phyloP scores from a whole-genome alignment of 1,140 invertebrate genomes.

The Papilio glaucus region DNA sequence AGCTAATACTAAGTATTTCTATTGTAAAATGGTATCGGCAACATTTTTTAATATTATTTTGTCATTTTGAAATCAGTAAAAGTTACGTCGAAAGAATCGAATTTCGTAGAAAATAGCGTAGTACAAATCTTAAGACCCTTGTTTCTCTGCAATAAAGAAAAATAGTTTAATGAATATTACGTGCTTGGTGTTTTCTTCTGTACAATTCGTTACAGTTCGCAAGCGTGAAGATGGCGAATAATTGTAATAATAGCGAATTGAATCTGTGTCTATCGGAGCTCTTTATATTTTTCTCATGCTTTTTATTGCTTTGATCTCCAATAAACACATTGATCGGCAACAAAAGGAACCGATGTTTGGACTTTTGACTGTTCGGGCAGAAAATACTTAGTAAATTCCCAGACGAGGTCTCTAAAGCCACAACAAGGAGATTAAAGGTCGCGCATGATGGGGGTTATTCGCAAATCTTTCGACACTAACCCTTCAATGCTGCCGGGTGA shows the following conservation, averaged over 20 bases:
- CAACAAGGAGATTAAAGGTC: conserved; percentile 50
- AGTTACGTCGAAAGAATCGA: too few relatives aligned
- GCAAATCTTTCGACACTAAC: conserved; percentile 55
- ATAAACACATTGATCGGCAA: conserved; percentile 65
- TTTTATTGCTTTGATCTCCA: conserved; percentile 51
- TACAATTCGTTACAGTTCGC: not conserved
- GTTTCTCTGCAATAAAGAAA: too few relatives aligned
- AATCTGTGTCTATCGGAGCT: conserved; percentile 23
- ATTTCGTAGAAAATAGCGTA: too few relatives aligned
- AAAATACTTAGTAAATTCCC: conserved; percentile 73
- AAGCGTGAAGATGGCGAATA: not conserved
- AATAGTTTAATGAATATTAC: conserved; percentile 4
- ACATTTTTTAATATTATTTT: too few relatives aligned
- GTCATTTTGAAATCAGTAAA: too few relatives aligned
- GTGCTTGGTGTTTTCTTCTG: not conserved
- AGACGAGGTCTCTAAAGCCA: conserved; percentile 54
- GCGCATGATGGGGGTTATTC: conserved; percentile 65
- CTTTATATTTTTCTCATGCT: conserved; percentile 48
- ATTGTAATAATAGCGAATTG: conserved; percentile 39
- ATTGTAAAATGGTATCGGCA: too few relatives aligned
- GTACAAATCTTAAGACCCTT: too few relatives aligned
- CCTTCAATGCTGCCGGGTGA: conserved; percentile 56
- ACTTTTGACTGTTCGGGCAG: conserved; percentile 65
- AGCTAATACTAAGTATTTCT: too few relatives aligned
- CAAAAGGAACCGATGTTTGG: conserved; percentile 69